phyloP scores from a whole-genome alignment of 2,888 invertebrate genomes.

The Philonicus albiceps region DNA sequence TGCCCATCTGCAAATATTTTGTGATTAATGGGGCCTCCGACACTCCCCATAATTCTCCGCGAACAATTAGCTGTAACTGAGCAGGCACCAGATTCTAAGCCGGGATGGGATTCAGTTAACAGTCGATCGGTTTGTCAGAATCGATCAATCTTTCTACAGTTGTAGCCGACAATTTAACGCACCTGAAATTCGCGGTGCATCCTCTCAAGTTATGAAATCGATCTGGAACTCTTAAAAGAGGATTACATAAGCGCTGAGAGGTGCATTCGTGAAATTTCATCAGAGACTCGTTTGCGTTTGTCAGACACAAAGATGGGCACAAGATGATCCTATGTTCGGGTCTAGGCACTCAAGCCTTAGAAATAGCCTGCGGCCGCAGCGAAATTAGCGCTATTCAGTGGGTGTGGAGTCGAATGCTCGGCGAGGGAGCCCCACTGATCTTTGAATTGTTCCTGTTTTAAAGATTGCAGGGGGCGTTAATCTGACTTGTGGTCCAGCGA shows the following conservation, averaged over 20 bases:
- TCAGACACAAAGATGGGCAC: constrained; percentile 12
- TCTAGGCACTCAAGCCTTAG: not conserved
- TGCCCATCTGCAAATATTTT: not conserved
- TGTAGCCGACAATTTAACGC: constrained; percentile 31
- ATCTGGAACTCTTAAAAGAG: constrained; percentile 13
- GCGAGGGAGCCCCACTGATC: constrained; percentile 12
- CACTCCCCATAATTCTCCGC: constrained; percentile 7
- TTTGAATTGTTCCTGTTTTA: constrained; percentile 30
- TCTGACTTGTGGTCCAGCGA: not conserved
- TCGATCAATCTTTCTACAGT: constrained; percentile 31
- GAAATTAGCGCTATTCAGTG: constrained; percentile 34
- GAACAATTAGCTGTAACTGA: not conserved
- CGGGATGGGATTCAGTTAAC: not conserved
- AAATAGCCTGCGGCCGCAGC: constrained; percentile 23
- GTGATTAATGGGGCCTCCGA: constrained; percentile 5
- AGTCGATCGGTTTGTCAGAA: not conserved
- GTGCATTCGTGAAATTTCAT: constrained; percentile 35
- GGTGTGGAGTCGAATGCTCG: constrained; percentile 14
- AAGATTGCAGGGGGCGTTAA: constrained; percentile 5
- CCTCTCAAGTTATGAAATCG: constrained; percentile 26
- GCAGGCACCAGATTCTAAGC: not conserved
- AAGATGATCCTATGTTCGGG: not conserved
- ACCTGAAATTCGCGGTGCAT: constrained; percentile 27
- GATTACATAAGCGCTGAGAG: constrained; percentile 7
- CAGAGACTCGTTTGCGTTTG: constrained; percentile 9